These are phyloP conservation scores for Drosophila arizonae DNA, from an alignment of 1,140 invertebrate species.

Conservation along the genomic window DNA sequence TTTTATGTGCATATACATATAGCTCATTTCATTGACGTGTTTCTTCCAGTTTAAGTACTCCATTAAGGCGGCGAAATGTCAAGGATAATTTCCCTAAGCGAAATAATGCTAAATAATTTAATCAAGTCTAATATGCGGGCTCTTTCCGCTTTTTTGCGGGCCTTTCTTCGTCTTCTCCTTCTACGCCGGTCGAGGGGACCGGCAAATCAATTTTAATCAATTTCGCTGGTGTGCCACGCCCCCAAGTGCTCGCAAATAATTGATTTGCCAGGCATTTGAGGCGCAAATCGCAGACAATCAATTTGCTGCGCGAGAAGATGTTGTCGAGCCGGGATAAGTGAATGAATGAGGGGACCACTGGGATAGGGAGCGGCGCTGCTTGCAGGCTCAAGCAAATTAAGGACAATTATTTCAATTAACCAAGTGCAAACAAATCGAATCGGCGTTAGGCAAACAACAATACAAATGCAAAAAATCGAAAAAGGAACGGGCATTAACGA, in stretches of 20 bases:
- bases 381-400: constrained; percentile 78
- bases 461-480: constrained; percentile 3
- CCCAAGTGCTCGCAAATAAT: constrained; percentile 68
- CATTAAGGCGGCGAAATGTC: constrained; percentile 3
- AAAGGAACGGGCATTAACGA: not conserved
- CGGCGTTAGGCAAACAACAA: constrained; percentile 72
- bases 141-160: constrained; percentile 36
- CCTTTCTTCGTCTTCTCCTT: constrained; percentile 17
- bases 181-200: not conserved
- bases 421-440: constrained; percentile 81
- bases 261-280: constrained; percentile 74
- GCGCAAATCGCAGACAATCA: constrained; percentile 78
- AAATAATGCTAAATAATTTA: constrained; percentile 30
- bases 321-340: not conserved
- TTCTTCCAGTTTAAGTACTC: not conserved
- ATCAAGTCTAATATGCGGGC: constrained; percentile 38
- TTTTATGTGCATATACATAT: not conserved
- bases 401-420: constrained; percentile 82
- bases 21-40: not conserved
- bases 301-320: constrained; percentile 48
- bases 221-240: constrained; percentile 45
- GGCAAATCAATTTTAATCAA: constrained; percentile 79
- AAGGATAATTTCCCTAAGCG: not conserved
- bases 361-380: constrained; percentile 28
- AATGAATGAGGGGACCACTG: not conserved